Conservation (phyloP, 2,888 invertebrate genomes). For the Litoditis marina region DNA sequence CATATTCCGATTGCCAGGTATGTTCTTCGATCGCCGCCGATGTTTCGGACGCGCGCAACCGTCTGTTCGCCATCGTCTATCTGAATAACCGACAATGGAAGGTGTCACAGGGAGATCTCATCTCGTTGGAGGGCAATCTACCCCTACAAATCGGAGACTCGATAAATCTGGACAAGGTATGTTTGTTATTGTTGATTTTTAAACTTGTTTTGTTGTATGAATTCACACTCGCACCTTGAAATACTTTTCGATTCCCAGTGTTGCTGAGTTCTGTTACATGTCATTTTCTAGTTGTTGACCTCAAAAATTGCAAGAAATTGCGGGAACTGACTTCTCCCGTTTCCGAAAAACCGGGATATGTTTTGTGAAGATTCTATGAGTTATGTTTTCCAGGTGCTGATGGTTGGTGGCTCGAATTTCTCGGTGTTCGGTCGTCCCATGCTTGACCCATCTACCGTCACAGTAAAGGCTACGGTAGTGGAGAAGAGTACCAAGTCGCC, state of each 20-base stretch:
- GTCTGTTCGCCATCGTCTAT: slow-evolving; percentile 65
- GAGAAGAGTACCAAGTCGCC: slow-evolving; percentile 62
- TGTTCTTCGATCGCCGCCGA: slow-evolving; percentile 41
- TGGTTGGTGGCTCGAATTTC: slow-evolving; percentile 65
- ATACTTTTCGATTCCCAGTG: no score
- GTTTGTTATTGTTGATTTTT: not conserved
- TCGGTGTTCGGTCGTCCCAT: slow-evolving; percentile 64
- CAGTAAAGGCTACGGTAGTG: slow-evolving; percentile 65
- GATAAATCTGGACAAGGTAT: slow-evolving; percentile 65
- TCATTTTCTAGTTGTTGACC: no score
- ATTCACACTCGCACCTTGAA: no score
- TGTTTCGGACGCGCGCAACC: slow-evolving; percentile 51
- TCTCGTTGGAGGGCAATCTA: slow-evolving; percentile 61
- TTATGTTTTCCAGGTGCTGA: slow-evolving; percentile 63
- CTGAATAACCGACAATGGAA: slow-evolving; percentile 64
- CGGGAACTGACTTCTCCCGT: not conserved
- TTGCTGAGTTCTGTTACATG: no score
- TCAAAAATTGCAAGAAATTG: no score
- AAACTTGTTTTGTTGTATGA: no score
- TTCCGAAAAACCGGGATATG: not conserved
- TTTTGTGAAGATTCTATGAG: not conserved
- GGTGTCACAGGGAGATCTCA: slow-evolving; percentile 64
- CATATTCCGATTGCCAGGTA: not conserved
- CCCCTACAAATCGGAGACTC: slow-evolving; percentile 64
- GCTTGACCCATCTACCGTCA: slow-evolving; percentile 61